A percentile compares a stretch with the other conserved stretches of the same genome.
Conservation (phyloP, 2,888 invertebrate genomes). For the Eupsilia transversa region DNA sequence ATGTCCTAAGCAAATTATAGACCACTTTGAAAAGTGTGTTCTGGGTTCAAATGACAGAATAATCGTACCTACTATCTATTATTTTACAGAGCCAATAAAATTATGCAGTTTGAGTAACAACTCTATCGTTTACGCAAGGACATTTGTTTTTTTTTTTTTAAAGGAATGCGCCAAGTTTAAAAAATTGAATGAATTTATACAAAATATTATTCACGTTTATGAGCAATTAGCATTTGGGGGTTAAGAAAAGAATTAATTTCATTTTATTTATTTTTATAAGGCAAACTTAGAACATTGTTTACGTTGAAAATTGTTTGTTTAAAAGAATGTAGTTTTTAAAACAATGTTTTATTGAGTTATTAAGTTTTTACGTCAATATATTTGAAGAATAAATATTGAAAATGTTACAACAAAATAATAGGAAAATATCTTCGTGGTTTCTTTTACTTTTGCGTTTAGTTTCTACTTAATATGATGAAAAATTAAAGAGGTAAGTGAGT, state of each 20-base stretch:
- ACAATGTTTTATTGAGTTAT: neutral
- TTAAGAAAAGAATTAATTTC: neutral
- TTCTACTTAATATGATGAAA: no score
- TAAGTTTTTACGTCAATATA: neutral
- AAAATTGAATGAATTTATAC: neutral
- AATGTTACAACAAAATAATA: no score
- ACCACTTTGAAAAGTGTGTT: conserved; percentile 26
- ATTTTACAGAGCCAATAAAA: conserved; percentile 71
- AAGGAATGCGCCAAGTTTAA: neutral
- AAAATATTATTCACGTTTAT: neutral
- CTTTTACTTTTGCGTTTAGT: no score
- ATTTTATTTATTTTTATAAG: neutral
- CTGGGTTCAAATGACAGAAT: conserved; percentile 67
- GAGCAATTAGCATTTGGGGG: neutral
- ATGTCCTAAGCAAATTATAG: conserved; percentile 44
- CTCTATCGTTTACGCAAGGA: conserved; percentile 24
- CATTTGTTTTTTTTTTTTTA: neutral
- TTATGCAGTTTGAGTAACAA: conserved; percentile 70
- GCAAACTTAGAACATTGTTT: neutral
- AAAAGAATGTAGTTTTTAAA: neutral
- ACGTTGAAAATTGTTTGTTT: neutral
- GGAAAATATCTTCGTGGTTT: no score
- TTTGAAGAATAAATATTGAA: neutral
- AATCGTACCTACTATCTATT: conserved; percentile 33
- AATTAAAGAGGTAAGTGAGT: no score